Base-by-base conservation (phyloP, 2,888 invertebrate genomes). In the Hydraecia micacea region DNA sequence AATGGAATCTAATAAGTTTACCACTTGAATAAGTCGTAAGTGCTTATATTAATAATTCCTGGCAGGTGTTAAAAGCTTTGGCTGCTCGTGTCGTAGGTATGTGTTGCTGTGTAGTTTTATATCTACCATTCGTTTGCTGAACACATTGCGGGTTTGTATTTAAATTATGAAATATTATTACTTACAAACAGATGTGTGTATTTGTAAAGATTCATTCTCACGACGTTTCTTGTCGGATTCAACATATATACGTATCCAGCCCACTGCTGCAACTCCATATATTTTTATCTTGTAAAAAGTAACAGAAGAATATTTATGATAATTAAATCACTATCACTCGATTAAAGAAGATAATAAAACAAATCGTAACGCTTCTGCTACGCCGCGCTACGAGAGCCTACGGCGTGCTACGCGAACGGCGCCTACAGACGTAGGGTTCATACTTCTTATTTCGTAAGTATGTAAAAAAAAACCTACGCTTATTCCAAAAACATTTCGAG, bases 1-100 rank as follows among this genome's bases (percentile, higher is more conserved):
- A 82, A 70, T 67, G 55, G 73, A 73, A 42, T 63, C 70, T 6
- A 73, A 79, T 84, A 71, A 70, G 85, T 84, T 84, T 67, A 82
- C 32, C 79, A 79, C 49, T 73, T 67, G 79, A 71, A 67, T 28
- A 42, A 28, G 36, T 25, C 1, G 15, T 68, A n/a, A 6, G 5
- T 66, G 15, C 8, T 36, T 6, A 13, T 42, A 28, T 21, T 55
- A 5, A 52, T 55, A n/a, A 60, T 75, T 46, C 4, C 15, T 21
- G n/a, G 15, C 6, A 21, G 21, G 11, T 11, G 32, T 32, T 25
- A 18, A 32, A 74, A 74, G 8, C 6, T 36, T 60, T 46, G 15
- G n/a, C 21, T 8, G 42, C 1, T 58, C 18, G 32, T 32, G 32
- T 68, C 25, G 21, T 46, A 21, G 28, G 21, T 11, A 28, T 67